A percentile compares a stretch with the other conserved stretches of the same genome.
phyloP scores from a whole-genome alignment of 2,113 vertebrate species.

The Cyprinodon tularosa region DNA sequence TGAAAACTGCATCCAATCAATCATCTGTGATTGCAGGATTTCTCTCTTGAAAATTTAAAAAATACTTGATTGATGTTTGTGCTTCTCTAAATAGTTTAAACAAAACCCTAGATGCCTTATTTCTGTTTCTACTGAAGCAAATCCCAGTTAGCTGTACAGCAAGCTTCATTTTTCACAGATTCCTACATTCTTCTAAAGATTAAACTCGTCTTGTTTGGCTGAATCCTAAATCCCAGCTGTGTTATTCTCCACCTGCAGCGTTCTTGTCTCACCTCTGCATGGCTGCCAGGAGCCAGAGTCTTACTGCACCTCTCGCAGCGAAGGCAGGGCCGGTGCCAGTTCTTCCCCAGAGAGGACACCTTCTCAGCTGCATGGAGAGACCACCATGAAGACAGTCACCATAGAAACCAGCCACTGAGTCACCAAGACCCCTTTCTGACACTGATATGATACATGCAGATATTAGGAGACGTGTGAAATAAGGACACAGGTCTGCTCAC shows the following conservation, averaged over 20 bases:
- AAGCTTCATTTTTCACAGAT: too few species aligned
- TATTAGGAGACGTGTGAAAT: background rate
- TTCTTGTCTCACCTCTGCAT: slow-evolving; percentile 84
- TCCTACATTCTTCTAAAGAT: too few species aligned
- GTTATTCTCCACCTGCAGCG: background rate
- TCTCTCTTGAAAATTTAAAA: too few species aligned
- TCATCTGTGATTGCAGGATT: too few species aligned
- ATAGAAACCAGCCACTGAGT: slow-evolving; percentile 18
- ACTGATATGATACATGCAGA: background rate
- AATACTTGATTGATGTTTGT: too few species aligned
- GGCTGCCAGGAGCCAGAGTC: slow-evolving; percentile 89
- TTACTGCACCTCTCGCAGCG: slow-evolving; percentile 92
- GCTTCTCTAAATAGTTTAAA: too few species aligned
- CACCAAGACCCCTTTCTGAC: slow-evolving; percentile 9
- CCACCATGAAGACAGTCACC: slow-evolving; percentile 26
- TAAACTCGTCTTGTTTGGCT: too few species aligned
- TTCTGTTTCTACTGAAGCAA: background rate
- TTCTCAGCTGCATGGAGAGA: slow-evolving; percentile 85
- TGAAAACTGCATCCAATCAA: too few species aligned
- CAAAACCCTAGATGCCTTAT: background rate
- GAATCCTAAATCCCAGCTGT: too few species aligned
- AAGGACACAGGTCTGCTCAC: slow-evolving; percentile 64
- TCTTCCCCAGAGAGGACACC: slow-evolving; percentile 94
- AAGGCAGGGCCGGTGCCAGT: slow-evolving; percentile 94
- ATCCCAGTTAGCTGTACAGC: background rate